Evolutionary conservation across 1,140 invertebrate genomes (phyloP), one percentile per base, ranked within the genome.

Genomic region (Hyles vespertilio): DNA sequence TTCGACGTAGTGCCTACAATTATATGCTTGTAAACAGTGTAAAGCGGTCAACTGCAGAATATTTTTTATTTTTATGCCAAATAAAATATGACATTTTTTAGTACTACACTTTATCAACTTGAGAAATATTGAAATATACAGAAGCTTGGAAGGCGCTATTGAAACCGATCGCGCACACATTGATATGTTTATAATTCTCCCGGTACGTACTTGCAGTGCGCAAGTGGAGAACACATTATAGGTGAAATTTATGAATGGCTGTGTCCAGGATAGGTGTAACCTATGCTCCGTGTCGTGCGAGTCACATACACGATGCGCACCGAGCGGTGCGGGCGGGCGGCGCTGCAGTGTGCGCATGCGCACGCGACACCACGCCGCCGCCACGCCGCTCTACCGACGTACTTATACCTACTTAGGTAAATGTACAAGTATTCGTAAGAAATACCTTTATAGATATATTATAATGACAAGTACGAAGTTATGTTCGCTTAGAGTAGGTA

Each of bases 401-500:
- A 56, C 45, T 33, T 61, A 74, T 72, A 81, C 73, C 64, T 75
- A 81, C 70, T 55, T 54, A 56, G 54, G 69, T 74, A 70, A 63
- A 74, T 48, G 46, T 77, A 79, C 79, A 77, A 84, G 69, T 84
- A 82, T 71, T 74, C 77, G 75, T 73, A 81, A 70, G 64, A 72
- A 72, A 66, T 85, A 85, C 83, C 66, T 81, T 85, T 87, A 81
- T 87, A 88, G 81, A 85, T 71, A 78, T 84, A 86, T 82, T 87
- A 68, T 82, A 82, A 81, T 76, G 63, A 79, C 58, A 69, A 83
- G 69, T 82, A 81, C 72, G 66, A 72, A 74, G 77, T 81, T 81
- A 82, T 74, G 79, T 89, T 86, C 75, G 82, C 84, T 89, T 89
- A 89, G 85, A 84, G 81, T 87, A 87, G 84, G 79, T 81, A 79